Evolutionary conservation across 92 coral and sea anemone species (phyloP).

Genomic region (Heliopora coerulea): DNA sequence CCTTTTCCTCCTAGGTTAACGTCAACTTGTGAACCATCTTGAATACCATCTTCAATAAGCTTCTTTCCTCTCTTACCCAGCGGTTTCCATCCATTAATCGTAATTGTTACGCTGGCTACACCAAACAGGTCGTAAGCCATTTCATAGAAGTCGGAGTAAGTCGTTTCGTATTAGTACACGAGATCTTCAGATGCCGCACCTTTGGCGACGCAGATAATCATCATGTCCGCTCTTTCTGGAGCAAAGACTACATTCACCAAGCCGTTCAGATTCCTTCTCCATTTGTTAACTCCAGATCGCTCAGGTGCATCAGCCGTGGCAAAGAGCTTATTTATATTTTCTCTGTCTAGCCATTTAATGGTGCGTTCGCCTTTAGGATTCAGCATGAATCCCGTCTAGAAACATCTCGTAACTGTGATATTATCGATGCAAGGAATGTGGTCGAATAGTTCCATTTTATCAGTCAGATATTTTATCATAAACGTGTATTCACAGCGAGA

Average conservation of each 20-base stretch:
- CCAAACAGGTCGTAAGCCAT: not conserved
- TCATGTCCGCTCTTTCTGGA: slow-evolving; percentile 11
- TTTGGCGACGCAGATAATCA: not conserved
- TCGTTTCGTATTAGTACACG: not conserved
- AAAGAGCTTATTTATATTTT: not conserved
- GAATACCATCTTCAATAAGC: not conserved
- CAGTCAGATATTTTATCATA: too few species aligned
- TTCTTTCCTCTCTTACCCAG: not conserved
- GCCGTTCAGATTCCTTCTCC: not conserved
- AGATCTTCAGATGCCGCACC: not conserved
- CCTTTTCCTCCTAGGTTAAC: not conserved
- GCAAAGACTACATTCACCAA: slow-evolving; percentile 1
- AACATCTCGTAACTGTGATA: not conserved
- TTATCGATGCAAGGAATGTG: too few species aligned
- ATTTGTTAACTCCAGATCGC: slow-evolving; percentile 3
- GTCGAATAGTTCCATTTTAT: too few species aligned
- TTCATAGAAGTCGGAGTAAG: not conserved
- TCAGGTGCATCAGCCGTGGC: not conserved
- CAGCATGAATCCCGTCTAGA: not conserved
- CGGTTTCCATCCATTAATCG: not conserved
- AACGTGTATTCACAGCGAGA: too few species aligned
- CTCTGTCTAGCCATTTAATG: not conserved
- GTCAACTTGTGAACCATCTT: not conserved
- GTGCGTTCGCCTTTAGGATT: not conserved
- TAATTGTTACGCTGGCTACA: not conserved